Conservation (phyloP, 2,113 vertebrate species). For the Ceratotherium simum region DNA sequence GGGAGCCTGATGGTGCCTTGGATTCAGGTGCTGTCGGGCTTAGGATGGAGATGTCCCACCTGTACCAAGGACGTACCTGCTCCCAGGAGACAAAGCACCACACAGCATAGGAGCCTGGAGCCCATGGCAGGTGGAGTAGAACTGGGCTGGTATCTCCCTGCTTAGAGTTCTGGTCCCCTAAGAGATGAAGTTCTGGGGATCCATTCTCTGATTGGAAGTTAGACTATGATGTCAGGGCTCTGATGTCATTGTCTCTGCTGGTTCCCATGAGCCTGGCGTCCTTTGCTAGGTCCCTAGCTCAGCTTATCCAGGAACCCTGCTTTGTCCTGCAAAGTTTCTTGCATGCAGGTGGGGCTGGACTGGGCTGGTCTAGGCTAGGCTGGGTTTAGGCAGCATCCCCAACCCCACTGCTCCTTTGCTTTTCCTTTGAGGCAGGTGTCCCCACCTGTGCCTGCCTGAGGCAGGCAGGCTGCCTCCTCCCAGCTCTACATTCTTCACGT, state of each 20-base stretch:
- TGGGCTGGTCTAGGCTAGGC: rapidly evolving
- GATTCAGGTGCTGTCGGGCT: too few species aligned
- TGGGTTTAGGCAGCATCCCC: rapidly evolving
- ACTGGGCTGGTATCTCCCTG: rapidly evolving
- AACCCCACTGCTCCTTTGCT: rapidly evolving
- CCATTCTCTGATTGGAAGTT: neutral
- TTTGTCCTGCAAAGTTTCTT: neutral
- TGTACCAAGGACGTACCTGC: neutral
- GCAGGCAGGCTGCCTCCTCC: too few species aligned
- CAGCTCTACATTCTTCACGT: neutral
- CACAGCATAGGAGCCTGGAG: neutral
- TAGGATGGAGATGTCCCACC: neutral
- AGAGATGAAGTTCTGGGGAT: neutral
- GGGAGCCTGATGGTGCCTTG: rapidly evolving
- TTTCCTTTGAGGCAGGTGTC: neutral
- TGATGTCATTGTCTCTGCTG: neutral
- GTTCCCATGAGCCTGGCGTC: rapidly evolving
- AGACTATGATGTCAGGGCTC: neutral
- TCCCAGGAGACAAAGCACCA: neutral
- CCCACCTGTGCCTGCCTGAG: neutral
- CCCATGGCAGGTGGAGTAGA: neutral
- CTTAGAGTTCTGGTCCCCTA: neutral
- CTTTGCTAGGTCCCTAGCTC: neutral
- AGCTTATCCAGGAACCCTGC: neutral
- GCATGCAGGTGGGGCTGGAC: rapidly evolving